These are phyloP conservation scores for Lathamus discolor DNA, from an alignment of 2,113 vertebrate species.

Conservation along the genomic window DNA sequence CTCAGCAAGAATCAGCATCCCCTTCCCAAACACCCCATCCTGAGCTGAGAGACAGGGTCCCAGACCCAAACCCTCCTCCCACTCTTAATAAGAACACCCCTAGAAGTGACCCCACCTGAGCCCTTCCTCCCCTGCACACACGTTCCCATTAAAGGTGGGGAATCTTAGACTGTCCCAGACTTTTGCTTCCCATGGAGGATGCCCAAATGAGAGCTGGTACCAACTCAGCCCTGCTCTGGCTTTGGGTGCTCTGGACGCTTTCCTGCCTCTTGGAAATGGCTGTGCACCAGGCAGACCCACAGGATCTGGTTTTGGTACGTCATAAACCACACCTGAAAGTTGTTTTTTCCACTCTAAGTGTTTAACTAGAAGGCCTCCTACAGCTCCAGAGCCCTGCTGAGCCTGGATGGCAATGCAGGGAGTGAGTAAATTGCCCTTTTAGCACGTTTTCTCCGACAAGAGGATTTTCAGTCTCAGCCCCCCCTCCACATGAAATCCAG, in stretches of 20 bases:
- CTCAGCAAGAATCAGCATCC: neutral
- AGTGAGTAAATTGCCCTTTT: slow-evolving; percentile 73
- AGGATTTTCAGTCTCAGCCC: slow-evolving; percentile 34
- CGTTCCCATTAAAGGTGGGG: neutral
- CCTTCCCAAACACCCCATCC: neutral
- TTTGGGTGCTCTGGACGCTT: rapidly evolving
- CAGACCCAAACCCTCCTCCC: neutral
- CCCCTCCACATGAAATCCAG: slow-evolving; percentile 30
- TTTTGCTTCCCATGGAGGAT: neutral
- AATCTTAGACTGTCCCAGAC: neutral
- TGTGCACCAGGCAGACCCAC: neutral
- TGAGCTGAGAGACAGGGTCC: neutral
- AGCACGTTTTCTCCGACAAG: slow-evolving; percentile 65
- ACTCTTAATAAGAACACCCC: neutral
- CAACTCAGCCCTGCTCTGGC: neutral
- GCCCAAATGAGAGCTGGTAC: neutral
- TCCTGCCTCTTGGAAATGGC: neutral
- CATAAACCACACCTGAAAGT: slow-evolving; percentile 64
- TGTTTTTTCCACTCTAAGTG: slow-evolving; percentile 70
- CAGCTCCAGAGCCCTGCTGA: slow-evolving; percentile 65
- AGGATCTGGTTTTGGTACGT: neutral
- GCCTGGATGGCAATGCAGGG: slow-evolving; percentile 55
- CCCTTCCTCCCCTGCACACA: neutral
- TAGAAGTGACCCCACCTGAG: neutral
- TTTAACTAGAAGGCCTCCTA: slow-evolving; percentile 66